Conservation (phyloP, 2,113 vertebrate species). For the Chelonoidis abingdonii region DNA sequence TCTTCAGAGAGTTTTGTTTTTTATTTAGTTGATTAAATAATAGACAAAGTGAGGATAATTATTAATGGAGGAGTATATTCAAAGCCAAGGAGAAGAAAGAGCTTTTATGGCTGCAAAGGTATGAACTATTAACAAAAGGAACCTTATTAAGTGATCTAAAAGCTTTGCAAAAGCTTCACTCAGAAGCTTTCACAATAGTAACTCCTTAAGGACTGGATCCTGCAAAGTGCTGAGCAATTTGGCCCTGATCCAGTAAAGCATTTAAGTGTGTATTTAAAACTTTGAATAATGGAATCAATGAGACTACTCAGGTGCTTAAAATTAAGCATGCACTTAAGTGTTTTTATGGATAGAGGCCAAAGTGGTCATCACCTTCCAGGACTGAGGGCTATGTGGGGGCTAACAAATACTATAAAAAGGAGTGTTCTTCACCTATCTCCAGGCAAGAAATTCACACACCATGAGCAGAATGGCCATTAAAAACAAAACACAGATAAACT, state of each 20-base stretch:
- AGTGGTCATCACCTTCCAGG: not conserved
- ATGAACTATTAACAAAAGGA: not conserved
- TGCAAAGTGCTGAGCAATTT: not conserved
- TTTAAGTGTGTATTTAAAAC: not conserved
- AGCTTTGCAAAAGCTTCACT: not conserved
- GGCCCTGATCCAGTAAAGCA: not conserved
- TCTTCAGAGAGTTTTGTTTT: not conserved
- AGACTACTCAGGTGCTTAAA: not conserved
- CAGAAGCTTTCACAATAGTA: not conserved
- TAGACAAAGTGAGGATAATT: not conserved
- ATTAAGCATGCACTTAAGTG: not conserved
- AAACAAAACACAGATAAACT: slow-evolving; percentile 34
- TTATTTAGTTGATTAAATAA: not conserved
- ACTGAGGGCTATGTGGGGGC: not conserved
- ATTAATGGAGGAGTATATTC: not conserved
- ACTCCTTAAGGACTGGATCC: not conserved
- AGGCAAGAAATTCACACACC: not conserved
- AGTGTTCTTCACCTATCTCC: not conserved
- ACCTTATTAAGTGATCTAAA: not conserved
- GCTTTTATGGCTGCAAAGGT: not conserved
- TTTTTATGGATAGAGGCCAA: too few species aligned
- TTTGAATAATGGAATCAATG: not conserved
- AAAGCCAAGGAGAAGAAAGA: not conserved
- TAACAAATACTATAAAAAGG: not conserved
- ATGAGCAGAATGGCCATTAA: slow-evolving; percentile 13